Base-by-base conservation (phyloP, 2,888 invertebrate genomes). In the Lamellibrachia satsuma region DNA sequence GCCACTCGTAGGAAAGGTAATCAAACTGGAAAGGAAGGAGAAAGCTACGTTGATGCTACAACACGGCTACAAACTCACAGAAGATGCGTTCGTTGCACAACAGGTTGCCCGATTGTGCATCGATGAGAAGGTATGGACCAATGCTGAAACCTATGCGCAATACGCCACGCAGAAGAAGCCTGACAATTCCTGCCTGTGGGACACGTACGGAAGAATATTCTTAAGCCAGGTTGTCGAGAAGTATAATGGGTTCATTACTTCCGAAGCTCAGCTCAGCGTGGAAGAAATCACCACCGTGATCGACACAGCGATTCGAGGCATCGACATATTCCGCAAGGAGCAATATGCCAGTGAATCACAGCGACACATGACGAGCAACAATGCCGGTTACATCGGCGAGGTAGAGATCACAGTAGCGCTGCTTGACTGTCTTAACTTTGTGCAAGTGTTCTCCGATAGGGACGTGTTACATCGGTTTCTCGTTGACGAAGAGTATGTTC, bases 171-270 rank as follows among this genome's bases (percentile, higher is more conserved):
- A 92, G 7, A 93, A 93, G 90, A 52, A 15, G 39, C 92, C 90
- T 52, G 55, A 90, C 27, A 92, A 92, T 90, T 95, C 95, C 0
- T 95, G 93, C 92, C 93, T 95, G 4, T 94, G 95, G 94, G 95
- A 95, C 93, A 95, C 95, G 0, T 94, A 94, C 93, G 94, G 94
- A 39, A 94, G 95, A 27, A 94, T 95, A 51, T 94, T 93, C 92
- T 94, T 94, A 92, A 92, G 93, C 11, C 94, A 94, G 90, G 93
- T 94, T 55, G 90, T 92, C 27, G 93, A 60, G 91, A 52, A 22
- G 92, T 94, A 15, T 52, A 93, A 90, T 52, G 92, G 52, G 92
- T 91, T 94, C 90, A 75, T 93, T 15, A 93, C 93, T n/a, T 60
- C 92, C 52, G 92, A 92, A 1, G 93, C 39, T 22, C 92, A 11